Evolutionary conservation across 2,888 invertebrate genomes (phyloP).

Genomic region (Lissocephala sabroskyi): DNA sequence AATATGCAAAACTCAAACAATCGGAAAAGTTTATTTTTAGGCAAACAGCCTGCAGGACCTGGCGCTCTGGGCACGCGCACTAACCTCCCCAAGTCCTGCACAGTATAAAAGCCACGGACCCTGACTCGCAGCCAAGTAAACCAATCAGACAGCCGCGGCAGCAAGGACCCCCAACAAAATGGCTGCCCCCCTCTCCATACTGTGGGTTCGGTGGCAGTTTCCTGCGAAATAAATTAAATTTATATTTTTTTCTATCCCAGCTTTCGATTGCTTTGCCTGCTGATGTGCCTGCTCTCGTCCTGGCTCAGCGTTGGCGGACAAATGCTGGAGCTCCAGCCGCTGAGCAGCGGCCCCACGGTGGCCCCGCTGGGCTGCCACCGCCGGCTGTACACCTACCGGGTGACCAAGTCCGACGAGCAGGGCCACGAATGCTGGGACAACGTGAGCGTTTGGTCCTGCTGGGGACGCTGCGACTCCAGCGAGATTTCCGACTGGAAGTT

Average conservation of each 20-base stretch:
- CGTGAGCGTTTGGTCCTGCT: constrained; percentile 84
- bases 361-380: constrained; percentile 79
- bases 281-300: constrained; percentile 10
- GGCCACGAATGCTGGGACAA: constrained; percentile 84
- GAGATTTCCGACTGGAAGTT: constrained; percentile 93
- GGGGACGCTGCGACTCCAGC: constrained; percentile 87
- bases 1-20: constrained; percentile 24
- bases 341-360: constrained; percentile 65
- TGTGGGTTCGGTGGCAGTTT: no score
- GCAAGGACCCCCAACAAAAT: no score
- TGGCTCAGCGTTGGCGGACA: no score
- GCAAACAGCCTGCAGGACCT: not conserved
- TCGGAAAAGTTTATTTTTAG: constrained; percentile 23
- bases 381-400: constrained; percentile 78
- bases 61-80: no score
- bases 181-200: no score
- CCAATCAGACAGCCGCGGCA: not conserved
- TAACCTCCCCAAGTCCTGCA: no score
- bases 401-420: constrained; percentile 73
- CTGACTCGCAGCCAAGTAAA: not conserved
- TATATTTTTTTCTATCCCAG: constrained; percentile 8
- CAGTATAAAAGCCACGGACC: not conserved
- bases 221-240: not conserved
- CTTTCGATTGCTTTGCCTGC: constrained; percentile 11
- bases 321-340: constrained; percentile 61